Evolutionary conservation across 2,888 invertebrate species (phyloP).

Genomic region (Malthinus seriepunctatus): DNA sequence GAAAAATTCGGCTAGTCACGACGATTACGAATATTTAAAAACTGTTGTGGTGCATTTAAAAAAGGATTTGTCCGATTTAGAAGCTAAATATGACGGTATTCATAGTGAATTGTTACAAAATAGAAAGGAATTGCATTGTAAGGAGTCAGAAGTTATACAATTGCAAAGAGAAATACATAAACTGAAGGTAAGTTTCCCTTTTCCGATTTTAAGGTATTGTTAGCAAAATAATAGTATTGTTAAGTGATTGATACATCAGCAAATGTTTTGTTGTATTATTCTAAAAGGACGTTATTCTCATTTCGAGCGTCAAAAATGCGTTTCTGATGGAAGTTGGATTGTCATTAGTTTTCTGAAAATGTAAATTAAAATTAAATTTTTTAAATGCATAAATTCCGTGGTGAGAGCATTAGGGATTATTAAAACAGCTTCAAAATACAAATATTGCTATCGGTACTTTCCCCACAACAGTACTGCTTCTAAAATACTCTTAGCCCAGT

Average conservation of each 20-base stretch:
- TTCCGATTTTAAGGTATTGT: background rate
- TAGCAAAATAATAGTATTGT: background rate
- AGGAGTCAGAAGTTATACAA: conserved; percentile 63
- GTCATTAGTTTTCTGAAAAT: too few relatives aligned
- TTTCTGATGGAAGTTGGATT: too few relatives aligned
- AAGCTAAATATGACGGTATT: conserved; percentile 55
- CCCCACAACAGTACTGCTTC: too few relatives aligned
- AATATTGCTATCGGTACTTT: too few relatives aligned
- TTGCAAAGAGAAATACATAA: conserved; percentile 73
- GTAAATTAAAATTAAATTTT: too few relatives aligned
- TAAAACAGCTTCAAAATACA: too few relatives aligned
- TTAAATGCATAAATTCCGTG: too few relatives aligned
- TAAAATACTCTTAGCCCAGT: too few relatives aligned
- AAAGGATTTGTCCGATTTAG: conserved; percentile 56
- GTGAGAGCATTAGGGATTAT: too few relatives aligned
- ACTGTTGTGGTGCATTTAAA: conserved; percentile 55
- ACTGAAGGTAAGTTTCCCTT: conserved; percentile 59
- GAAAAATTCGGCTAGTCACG: conserved; percentile 38
- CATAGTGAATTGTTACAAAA: conserved; percentile 62
- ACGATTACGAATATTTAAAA: conserved; percentile 52
- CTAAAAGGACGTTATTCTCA: too few relatives aligned
- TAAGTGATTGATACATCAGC: background rate
- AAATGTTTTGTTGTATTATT: background rate
- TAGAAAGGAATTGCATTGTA: conserved; percentile 58
- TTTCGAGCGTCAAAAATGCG: too few relatives aligned